Evolutionary conservation across 2,113 vertebrate species (phyloP).

Genomic region (Platysternon megacephalum): DNA sequence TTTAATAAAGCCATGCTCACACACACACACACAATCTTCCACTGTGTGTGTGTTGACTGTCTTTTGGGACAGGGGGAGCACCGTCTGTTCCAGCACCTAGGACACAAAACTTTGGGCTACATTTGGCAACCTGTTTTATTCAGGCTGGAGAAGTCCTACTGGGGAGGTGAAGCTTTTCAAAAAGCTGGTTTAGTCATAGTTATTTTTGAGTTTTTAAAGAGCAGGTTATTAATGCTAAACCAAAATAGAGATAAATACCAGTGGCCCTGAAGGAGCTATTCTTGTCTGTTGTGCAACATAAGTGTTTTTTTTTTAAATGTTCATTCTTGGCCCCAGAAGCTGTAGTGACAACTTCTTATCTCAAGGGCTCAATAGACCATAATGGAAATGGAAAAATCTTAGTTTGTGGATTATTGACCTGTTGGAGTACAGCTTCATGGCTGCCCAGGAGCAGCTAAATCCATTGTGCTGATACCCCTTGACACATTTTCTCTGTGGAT

Average conservation of each 20-base stretch:
- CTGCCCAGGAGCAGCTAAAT: conserved; percentile 27
- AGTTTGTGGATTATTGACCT: conserved; percentile 41
- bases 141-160: background rate
- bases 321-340: background rate
- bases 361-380: conserved; percentile 24
- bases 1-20: background rate
- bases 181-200: background rate
- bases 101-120: background rate
- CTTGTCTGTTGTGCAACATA: background rate
- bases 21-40: background rate
- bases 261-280: background rate
- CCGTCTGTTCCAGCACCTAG: background rate
- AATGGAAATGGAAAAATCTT: conserved; percentile 13
- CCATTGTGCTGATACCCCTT: background rate
- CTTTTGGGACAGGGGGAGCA: background rate
- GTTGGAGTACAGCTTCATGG: background rate
- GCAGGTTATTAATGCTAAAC: background rate
- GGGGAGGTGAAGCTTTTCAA: background rate
- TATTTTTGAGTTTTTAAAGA: background rate
- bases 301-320: background rate
- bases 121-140: background rate
- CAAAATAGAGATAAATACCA: background rate
- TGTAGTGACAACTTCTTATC: conserved; percentile 9
- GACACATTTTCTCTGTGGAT: background rate
- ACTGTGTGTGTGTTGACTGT: background rate